Evolutionary conservation across 92 coral and sea anemone species (phyloP).

Genomic region (Parazoanthus darwini): DNA sequence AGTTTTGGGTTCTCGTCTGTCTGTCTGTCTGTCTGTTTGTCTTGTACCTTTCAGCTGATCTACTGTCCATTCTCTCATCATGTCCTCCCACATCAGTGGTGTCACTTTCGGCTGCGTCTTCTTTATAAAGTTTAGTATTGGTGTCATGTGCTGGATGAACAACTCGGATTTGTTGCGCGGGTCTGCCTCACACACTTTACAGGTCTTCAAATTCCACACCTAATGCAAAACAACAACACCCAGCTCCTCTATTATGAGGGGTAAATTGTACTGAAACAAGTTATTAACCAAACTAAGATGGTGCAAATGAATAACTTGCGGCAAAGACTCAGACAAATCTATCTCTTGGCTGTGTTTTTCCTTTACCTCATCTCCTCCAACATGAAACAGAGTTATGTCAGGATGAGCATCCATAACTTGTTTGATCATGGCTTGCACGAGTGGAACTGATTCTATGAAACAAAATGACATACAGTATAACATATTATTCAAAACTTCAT

Average conservation of each 20-base stretch:
- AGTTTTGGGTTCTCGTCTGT: slow-evolving; percentile 52
- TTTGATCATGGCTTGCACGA: slow-evolving; percentile 70
- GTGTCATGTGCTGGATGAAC: slow-evolving; percentile 84
- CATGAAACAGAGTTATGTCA: slow-evolving; percentile 66
- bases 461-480: too few species aligned
- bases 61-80: slow-evolving; percentile 89
- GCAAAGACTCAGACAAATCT: too few species aligned
- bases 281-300: too few species aligned
- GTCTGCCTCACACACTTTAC: slow-evolving; percentile 59
- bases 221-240: slow-evolving; percentile 14
- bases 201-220: slow-evolving; percentile 94
- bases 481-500: too few species aligned
- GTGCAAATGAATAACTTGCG: too few species aligned
- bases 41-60: slow-evolving; percentile 73
- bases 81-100: slow-evolving; percentile 96
- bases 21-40: slow-evolving; percentile 31
- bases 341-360: too few species aligned
- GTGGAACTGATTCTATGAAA: slow-evolving; percentile 67
- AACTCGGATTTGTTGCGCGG: slow-evolving; percentile 56
- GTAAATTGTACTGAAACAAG: too few species aligned
- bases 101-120: slow-evolving; percentile 29
- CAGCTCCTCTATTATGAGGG: too few species aligned
- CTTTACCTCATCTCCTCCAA: slow-evolving; percentile 95
- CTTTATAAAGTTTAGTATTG: slow-evolving; percentile 67
- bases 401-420: slow-evolving; percentile 78